Conservation (phyloP, 2,888 invertebrate genomes). For the Patella pellucida region DNA sequence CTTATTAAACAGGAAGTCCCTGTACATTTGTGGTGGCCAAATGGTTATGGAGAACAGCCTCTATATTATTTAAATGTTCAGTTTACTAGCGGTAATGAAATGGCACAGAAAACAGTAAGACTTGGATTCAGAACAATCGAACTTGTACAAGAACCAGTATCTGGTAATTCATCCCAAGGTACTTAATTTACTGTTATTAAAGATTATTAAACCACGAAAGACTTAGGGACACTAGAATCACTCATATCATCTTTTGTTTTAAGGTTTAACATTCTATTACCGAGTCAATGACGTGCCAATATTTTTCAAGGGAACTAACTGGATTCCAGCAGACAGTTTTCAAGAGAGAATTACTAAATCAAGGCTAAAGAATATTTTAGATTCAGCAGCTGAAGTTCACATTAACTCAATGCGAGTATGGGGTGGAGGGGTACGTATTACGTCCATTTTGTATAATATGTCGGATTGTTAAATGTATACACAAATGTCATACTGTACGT, state of each 20-base stretch:
- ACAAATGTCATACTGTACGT: no score
- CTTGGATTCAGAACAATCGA: conserved; percentile 90
- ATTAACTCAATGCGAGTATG: conserved; percentile 91
- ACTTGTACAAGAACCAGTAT: conserved; percentile 80
- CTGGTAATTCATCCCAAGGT: conserved; percentile 44
- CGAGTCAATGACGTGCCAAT: conserved; percentile 87
- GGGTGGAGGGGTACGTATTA: conserved; percentile 82
- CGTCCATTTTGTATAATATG: no score
- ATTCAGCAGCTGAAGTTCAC: conserved; percentile 81
- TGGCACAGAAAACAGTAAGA: conserved; percentile 73
- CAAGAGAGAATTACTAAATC: conserved; percentile 80
- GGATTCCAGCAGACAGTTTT: conserved; percentile 88
- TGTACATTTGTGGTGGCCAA: conserved; percentile 92
- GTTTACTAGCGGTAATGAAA: conserved; percentile 68
- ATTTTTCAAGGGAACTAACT: conserved; percentile 96
- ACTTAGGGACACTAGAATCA: no score
- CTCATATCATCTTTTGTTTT: conserved; percentile 18
- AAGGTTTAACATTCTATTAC: conserved; percentile 84
- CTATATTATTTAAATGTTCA: conserved; percentile 76
- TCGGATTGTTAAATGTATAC: no score
- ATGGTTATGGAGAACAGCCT: conserved; percentile 79
- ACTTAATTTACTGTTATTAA: conserved; percentile 28
- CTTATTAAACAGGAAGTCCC: conserved; percentile 24
- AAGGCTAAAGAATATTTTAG: conserved; percentile 77
- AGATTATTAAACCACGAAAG: no score